Conservation (phyloP, 2,888 invertebrate genomes). For the Amphipyra tragopoginis region DNA sequence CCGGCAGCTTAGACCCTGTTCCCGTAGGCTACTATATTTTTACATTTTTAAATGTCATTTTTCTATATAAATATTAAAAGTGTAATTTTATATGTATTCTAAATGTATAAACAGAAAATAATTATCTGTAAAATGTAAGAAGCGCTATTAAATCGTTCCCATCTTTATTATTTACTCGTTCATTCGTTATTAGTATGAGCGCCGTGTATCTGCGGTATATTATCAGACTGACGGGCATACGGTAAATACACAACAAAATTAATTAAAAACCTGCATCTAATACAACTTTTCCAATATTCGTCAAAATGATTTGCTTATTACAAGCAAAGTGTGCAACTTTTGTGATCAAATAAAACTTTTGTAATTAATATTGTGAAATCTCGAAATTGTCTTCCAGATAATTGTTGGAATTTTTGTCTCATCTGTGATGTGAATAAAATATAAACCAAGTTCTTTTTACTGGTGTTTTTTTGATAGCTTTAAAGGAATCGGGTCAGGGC, state of each 20-base stretch:
- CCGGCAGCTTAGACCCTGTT: no score
- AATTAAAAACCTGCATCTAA: conserved; percentile 45
- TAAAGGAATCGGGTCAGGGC: conserved; percentile 33
- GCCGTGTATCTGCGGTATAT: background rate
- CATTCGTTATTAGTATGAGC: background rate
- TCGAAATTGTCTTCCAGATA: conserved; percentile 45
- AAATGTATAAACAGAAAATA: no score
- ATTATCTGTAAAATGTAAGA: background rate
- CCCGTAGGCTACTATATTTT: no score
- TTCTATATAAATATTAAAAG: no score
- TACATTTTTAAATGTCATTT: no score
- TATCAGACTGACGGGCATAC: conserved; percentile 14
- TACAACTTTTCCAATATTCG: conserved; percentile 58
- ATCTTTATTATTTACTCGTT: background rate
- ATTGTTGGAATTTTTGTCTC: conserved; percentile 38
- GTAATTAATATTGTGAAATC: conserved; percentile 55
- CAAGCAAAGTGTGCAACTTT: conserved; percentile 56
- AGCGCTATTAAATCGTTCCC: background rate
- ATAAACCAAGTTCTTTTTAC: conserved; percentile 14
- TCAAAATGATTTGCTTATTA: conserved; percentile 53
- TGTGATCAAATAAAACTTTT: conserved; percentile 58
- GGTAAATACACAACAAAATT: conserved; percentile 31
- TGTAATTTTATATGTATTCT: no score
- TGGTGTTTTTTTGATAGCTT: conserved; percentile 29
- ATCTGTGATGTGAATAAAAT: conserved; percentile 28